phyloP scores from a whole-genome alignment of 2,113 vertebrate species.

The Oreochromis spilurus region DNA sequence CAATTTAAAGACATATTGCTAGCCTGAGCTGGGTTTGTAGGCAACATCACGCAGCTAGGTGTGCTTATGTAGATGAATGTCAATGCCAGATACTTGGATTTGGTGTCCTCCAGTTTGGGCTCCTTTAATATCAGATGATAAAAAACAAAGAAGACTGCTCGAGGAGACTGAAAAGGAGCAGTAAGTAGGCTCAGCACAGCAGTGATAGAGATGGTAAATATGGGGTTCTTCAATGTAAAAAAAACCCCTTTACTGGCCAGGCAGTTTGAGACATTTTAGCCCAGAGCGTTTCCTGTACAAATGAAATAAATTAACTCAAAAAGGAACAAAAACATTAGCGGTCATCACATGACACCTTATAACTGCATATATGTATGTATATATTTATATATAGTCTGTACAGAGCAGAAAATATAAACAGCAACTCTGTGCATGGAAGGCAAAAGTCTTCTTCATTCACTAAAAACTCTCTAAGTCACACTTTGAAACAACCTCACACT shows the following conservation, averaged over 20 bases:
- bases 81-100: neutral
- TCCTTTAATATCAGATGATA: neutral
- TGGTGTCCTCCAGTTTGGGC: neutral
- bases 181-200: neutral
- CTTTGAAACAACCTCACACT: neutral
- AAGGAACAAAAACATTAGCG: neutral
- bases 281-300: neutral
- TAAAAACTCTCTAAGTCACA: neutral
- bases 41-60: neutral
- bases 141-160: neutral
- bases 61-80: neutral
- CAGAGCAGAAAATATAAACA: conserved; percentile 40
- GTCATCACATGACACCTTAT: conserved; percentile 4
- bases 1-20: neutral
- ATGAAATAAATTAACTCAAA: conserved; percentile 28
- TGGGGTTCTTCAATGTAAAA: neutral
- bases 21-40: neutral
- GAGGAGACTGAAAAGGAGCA: neutral
- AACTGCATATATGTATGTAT: neutral
- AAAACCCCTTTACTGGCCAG: neutral
- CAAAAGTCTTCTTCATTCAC: conserved; percentile 7
- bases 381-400: conserved; percentile 44
- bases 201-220: neutral
- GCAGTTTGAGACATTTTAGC: neutral
- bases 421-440: neutral